These are phyloP conservation scores for Panurus biarmicus DNA, from an alignment of 2,113 vertebrate species.

Conservation along the genomic window DNA sequence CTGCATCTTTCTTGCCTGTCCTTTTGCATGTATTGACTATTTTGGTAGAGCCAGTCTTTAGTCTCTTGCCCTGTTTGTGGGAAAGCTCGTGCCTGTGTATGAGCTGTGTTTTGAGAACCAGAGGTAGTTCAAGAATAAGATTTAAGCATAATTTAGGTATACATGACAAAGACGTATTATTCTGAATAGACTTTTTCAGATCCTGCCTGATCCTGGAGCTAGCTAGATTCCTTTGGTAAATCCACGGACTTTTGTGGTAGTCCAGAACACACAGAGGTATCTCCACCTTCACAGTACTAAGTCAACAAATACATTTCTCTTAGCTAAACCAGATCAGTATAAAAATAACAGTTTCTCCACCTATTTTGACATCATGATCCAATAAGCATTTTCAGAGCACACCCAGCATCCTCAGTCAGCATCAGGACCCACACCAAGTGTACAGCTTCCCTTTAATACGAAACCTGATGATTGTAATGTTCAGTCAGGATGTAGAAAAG, in stretches of 20 bases:
- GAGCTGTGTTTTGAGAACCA: not conserved
- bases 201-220: not conserved
- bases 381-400: not conserved
- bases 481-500: not conserved
- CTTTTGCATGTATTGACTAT: not conserved
- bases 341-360: not conserved
- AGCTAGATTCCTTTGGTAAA: not conserved
- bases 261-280: not conserved
- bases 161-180: not conserved
- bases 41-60: not conserved
- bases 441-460: not conserved
- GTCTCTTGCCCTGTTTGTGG: not conserved
- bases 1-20: not conserved
- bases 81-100: not conserved
- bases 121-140: not conserved
- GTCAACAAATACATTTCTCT: not conserved
- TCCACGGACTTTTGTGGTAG: not conserved
- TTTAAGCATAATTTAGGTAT: not conserved
- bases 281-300: not conserved
- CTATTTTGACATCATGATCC: not conserved
- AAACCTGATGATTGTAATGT: not conserved
- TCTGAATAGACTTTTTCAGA: not conserved
- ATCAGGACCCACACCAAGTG: not conserved
- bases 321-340: not conserved
- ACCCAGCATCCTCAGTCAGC: not conserved